A percentile compares a stretch with the other conserved stretches of the same genome.
These are phyloP conservation scores for Pseudorhombus dupliciocellatus DNA, from an alignment of 2,113 vertebrate species.

Conservation along the genomic window DNA sequence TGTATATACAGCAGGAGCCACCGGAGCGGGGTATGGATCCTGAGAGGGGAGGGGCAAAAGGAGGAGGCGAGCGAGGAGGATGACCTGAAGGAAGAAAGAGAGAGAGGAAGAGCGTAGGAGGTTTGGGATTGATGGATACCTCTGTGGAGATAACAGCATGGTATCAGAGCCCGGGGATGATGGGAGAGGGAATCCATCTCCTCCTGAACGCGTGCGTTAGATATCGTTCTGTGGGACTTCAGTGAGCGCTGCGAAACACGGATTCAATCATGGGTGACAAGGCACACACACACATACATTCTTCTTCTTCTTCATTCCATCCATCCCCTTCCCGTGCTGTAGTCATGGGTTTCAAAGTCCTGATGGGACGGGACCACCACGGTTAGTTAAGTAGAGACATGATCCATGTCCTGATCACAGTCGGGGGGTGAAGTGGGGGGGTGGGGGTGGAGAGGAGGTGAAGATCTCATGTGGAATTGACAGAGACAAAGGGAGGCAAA, in stretches of 20 bases:
- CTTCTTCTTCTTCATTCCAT: background rate
- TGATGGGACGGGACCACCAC: slow-evolving; percentile 45
- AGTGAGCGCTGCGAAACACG: background rate
- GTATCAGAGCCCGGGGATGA: slow-evolving; percentile 15
- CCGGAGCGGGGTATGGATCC: too few relatives aligned
- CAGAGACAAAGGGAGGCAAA: slow-evolving; percentile 43
- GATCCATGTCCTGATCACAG: slow-evolving; percentile 70
- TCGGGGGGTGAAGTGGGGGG: background rate
- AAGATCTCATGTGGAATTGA: slow-evolving; percentile 30
- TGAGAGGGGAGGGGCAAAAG: slow-evolving; percentile 14
- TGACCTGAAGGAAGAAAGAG: slow-evolving; percentile 46
- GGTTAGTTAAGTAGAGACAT: slow-evolving; percentile 63
- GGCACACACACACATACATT: background rate
- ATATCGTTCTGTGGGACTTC: slow-evolving; percentile 1
- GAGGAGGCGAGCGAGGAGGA: slow-evolving; percentile 27
- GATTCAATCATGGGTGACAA: background rate
- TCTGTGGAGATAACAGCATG: slow-evolving; percentile 69
- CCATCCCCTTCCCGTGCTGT: slow-evolving; percentile 3
- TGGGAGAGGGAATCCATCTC: slow-evolving; percentile 38
- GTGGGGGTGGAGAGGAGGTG: slow-evolving; percentile 23
- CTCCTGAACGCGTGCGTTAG: slow-evolving; percentile 20
- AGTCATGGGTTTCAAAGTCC: slow-evolving; percentile 41
- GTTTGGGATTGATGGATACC: slow-evolving; percentile 43
- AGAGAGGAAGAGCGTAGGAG: slow-evolving; percentile 29
- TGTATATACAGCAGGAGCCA: slow-evolving; percentile 1